Base-by-base conservation (phyloP, 2,888 invertebrate species). In the Auanema sp. region DNA sequence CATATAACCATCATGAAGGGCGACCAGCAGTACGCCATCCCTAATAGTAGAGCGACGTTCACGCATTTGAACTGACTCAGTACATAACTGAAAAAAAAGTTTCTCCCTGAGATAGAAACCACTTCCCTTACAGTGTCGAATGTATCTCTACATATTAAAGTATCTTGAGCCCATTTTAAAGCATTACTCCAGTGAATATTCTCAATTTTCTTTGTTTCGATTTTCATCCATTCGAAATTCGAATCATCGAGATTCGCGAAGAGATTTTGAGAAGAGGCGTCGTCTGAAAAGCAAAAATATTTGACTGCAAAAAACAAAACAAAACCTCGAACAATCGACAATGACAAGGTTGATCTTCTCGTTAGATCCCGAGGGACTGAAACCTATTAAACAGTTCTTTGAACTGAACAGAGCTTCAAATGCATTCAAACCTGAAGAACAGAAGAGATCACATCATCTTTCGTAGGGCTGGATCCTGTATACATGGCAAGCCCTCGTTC, bases 141-240 rank as follows among this genome's bases (percentile, higher is more conserved):
- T 14, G 76, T 77, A 44, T 83, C 81, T n/a, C 75, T 62, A 49
- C 69, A 68, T 25, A 82, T 66, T 18, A 82, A 64, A 1, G 79
- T 74, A 51, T 83, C 75, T 47, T 80, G 79, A 0, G 82, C 82
- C 79, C 82, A 78, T 51, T 72, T 71, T 52, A 82, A 53, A 1
- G 82, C 75, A 24, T 77, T 66, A 51, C 72, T 66, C 82, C 82
- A 83, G 53, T 69, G 74, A 4, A 81, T 44, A 2, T 63, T 58
- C 53, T 70, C 70, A 11, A 61, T 56, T 12, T 71, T 58, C 41
- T 75, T 68, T 44, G 67, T 58, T 24, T 75, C 72, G 14, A 66
- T 58, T 42, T 70, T 64, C 58, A 66, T 62, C 42, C 59, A 64
- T 18, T 61, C 64, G 53, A 59, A 67, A 16, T 60, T 66, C 3